Evolutionary conservation across 2,888 invertebrate genomes (phyloP).

Genomic region (Campoletis raptor): DNA sequence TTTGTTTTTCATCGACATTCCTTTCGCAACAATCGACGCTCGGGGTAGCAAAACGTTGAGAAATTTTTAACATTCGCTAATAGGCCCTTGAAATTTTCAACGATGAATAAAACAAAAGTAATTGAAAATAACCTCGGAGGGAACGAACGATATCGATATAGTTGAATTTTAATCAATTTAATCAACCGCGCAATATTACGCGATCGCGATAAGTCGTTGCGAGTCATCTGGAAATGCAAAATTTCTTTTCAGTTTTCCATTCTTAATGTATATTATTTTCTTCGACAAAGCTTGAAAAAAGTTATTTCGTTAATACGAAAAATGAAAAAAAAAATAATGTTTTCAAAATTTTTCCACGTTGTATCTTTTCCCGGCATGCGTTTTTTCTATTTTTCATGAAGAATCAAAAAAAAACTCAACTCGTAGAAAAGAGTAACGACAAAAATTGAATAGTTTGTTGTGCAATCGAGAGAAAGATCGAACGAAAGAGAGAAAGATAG

Average conservation of each 20-base stretch:
- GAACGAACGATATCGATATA: neutral
- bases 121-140: neutral
- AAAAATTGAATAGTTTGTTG: constrained; percentile 3
- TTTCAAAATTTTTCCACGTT: constrained; percentile 68
- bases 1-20: constrained; percentile 4
- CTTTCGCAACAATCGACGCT: neutral
- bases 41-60: too few species aligned
- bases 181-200: neutral
- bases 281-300: neutral
- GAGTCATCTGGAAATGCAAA: neutral
- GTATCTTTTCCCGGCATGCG: constrained; percentile 88
- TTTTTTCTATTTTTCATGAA: constrained; percentile 71
- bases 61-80: neutral
- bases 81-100: neutral
- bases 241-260: neutral
- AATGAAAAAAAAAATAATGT: constrained; percentile 18
- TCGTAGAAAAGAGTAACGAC: neutral
- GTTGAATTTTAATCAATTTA: too few species aligned
- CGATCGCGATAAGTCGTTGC: neutral
- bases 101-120: too few species aligned
- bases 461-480: neutral
- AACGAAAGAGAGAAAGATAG: constrained; percentile 3
- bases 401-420: constrained; percentile 38
- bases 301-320: constrained; percentile 48
- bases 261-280: neutral